Base-by-base conservation (phyloP, 2,888 invertebrate species). In the Heteromyza rotundicornis region DNA sequence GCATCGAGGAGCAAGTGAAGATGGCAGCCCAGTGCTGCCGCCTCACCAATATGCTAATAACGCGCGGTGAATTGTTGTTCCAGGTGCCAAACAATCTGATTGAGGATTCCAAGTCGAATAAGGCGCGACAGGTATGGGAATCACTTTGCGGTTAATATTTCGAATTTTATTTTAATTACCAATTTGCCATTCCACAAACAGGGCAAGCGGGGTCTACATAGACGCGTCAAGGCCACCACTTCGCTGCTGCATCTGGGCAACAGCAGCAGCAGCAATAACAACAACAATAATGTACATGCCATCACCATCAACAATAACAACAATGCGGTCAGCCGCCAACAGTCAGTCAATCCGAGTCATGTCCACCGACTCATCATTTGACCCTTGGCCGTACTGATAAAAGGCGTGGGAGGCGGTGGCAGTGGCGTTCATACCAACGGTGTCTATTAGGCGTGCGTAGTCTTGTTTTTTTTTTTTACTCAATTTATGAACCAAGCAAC, bases 21-120 rank as follows among this genome's bases (percentile, higher is more conserved):
- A 90, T 93, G 82, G 96, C 96, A 0, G 94, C 95, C 3, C 89
- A 92, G 74, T 95, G 94, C 72, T 94, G 94, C 78, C 90, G 89
- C 78, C 89, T 95, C 62, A 93, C 95, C 36, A 92, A 94, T 80
- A 89, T 91, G 55, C 84, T 96, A 71, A 90, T 96, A 82, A 88
- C 89, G 60, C 90, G 90, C 80, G 88, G 90, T 70, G 89, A 92
- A 63, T 87, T 88, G 66, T 85, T 96, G 63, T 96, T 95, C 90
- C 86, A 88, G 65, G 91, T 95, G 67, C 92, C 95, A 54, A 86
- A 86, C 64, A 88, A 89, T 57, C 85, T 94, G 40, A 83, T 92
- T 76, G 79, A 85, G 63, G 90, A 91, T 84, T 82, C 92, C 80
- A 74, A 86, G 82, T 72, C 73, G 62, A 75, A 74, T 58, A 82